Conservation (phyloP, 2,113 vertebrate species). For the Xyrauchen texanus region DNA sequence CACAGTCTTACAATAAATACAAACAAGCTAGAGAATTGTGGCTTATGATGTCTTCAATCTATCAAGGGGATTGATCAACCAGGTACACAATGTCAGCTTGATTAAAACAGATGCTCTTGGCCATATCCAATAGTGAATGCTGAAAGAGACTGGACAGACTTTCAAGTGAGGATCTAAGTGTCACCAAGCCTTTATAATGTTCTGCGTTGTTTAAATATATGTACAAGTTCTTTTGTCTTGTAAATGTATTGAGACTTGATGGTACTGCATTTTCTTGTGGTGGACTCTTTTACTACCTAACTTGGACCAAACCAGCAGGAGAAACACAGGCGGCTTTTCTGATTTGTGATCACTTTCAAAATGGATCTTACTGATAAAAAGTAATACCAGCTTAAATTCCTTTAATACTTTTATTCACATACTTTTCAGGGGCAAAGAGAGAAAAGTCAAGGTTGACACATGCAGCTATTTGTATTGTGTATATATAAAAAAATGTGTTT, state of each 20-base stretch:
- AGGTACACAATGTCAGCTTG: too few species aligned
- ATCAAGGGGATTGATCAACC: too few species aligned
- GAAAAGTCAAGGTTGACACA: slow-evolving; percentile 44
- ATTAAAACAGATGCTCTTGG: not conserved
- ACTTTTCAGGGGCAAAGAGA: slow-evolving; percentile 44
- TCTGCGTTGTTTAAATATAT: slow-evolving; percentile 39
- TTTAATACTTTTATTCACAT: slow-evolving; percentile 45
- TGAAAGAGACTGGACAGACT: too few species aligned
- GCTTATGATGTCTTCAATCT: not conserved
- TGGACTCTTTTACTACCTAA: slow-evolving; percentile 32
- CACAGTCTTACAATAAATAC: slow-evolving; percentile 36
- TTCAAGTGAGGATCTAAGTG: slow-evolving; percentile 23
- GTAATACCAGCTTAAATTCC: slow-evolving; percentile 50
- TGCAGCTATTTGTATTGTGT: slow-evolving; percentile 58
- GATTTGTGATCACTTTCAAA: slow-evolving; percentile 18
- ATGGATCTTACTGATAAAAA: slow-evolving; percentile 43
- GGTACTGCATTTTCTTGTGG: slow-evolving; percentile 43
- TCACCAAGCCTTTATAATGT: slow-evolving; percentile 38
- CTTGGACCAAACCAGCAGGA: slow-evolving; percentile 35
- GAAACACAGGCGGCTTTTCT: not conserved
- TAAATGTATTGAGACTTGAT: slow-evolving; percentile 38
- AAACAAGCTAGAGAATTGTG: not conserved
- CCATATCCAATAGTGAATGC: too few species aligned
- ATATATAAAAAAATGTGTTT: slow-evolving; percentile 56
- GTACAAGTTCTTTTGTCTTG: slow-evolving; percentile 46